Evolutionary conservation across 2,797 vertebrate genomes (phyloP), one percentile per base, ranked within the genome.

Genomic region (Pogonophryne albipinna): DNA sequence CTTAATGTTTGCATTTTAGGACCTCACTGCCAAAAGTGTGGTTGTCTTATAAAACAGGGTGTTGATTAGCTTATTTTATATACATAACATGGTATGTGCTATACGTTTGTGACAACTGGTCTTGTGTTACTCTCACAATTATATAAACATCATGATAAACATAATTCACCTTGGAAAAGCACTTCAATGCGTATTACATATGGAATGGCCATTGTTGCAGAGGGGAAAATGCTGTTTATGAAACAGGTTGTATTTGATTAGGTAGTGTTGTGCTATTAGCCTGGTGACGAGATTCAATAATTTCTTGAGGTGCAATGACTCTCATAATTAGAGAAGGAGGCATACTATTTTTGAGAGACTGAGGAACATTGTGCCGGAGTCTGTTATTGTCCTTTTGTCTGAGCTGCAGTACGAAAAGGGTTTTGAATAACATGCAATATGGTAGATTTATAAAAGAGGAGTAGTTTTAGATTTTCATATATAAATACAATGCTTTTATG

Each of bases 401-500:
- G 10, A 71, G 7, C 49, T 57, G 53, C 34, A 62, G 42, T 42
- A 47, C 13, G 17, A 58, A 27, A 53, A 15, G 46, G 38, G n/a
- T 63, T 74, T 71, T 63, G 49, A 76, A 68, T 67, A 51, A 34
- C 81, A 65, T 78, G n/a, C 45, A 44, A 61, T 62, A 34, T 42
- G 38, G 59, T 62, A 34, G 17, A 46, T 73, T 38, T 58, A 57
- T 55, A 20, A 67, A 66, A 67, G 44, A 74, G 15, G 44, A 59
- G 47, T 38, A 16, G 12, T 42, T 76, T 85, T 78, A 59, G 8
- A 60, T 81, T 58, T 82, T 74, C 57, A 78, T 75, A 49, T 46
- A 56, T 52, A 65, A 16, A 23, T 58, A n/a, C 42, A 57, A 68
- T 68, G 27, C 63, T 83, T 87, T 85, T 86, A 78, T 88, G 71